Conservation (phyloP, 2,888 invertebrate species). For the Brachycybe producta region DNA sequence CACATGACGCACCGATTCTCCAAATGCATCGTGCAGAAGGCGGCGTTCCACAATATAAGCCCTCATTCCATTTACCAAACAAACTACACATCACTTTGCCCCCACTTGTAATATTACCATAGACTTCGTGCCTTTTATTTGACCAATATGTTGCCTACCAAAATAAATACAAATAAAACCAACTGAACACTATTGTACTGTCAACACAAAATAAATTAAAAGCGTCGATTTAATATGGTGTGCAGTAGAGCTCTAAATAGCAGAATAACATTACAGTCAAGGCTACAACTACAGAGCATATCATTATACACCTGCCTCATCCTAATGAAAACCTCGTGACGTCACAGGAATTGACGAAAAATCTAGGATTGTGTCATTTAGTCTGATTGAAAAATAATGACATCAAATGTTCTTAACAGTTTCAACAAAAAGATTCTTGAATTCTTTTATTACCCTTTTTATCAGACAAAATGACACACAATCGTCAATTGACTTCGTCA, state of each 20-base stretch:
- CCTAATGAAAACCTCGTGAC: too few relatives aligned
- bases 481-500: too few relatives aligned
- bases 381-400: too few relatives aligned
- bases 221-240: background rate
- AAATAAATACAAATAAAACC: constrained; percentile 14
- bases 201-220: constrained; percentile 9
- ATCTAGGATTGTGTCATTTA: too few relatives aligned
- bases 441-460: too few relatives aligned
- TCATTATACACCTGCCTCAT: too few relatives aligned
- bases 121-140: constrained; percentile 60
- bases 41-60: constrained; percentile 57
- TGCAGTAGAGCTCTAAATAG: background rate
- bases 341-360: too few relatives aligned
- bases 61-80: constrained; percentile 72
- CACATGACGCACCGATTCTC: constrained; percentile 48
- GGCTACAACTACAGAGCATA: too few relatives aligned
- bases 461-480: too few relatives aligned
- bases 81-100: constrained; percentile 47
- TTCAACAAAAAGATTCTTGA: too few relatives aligned
- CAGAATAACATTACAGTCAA: too few relatives aligned
- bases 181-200: constrained; percentile 8
- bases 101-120: constrained; percentile 46
- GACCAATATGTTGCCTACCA: constrained; percentile 62
- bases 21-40: constrained; percentile 60
- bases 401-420: too few relatives aligned